Evolutionary conservation across 23 tunicate genomes (phyloP).

Genomic region (Styela plicata): DNA sequence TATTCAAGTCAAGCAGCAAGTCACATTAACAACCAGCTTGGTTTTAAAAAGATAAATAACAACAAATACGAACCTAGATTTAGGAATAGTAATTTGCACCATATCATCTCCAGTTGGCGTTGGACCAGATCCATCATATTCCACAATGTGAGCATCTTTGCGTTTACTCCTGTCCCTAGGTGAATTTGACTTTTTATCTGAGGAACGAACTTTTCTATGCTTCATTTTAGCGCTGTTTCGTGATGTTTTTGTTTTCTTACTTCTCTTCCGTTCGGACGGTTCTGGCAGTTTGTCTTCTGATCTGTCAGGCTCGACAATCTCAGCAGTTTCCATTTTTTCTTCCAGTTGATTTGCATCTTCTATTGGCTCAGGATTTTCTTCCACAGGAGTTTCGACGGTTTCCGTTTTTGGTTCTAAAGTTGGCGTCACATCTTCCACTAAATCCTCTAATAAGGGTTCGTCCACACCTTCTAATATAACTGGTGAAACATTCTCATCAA

Average conservation of each 20-base stretch:
- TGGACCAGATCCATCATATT: constrained; percentile 76
- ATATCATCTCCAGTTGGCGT: constrained; percentile 71
- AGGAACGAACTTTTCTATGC: neutral
- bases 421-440: neutral
- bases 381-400: neutral
- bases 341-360: neutral
- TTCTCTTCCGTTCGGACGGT: constrained; percentile 6
- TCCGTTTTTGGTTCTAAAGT: neutral
- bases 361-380: neutral
- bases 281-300: neutral
- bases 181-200: neutral
- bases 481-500: constrained; percentile 9
- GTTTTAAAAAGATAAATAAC: too few species aligned
- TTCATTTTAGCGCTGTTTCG: neutral
- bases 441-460: neutral
- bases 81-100: constrained; percentile 72
- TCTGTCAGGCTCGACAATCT: neutral
- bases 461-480: neutral
- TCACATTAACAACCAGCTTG: too few species aligned
- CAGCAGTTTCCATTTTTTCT: neutral
- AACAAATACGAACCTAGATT: constrained; percentile 50
- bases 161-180: neutral
- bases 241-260: neutral
- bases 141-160: constrained; percentile 18
- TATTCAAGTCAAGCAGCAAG: too few species aligned